Percentiles rank a stretch among this genome's conserved stretches.
Conservation (phyloP, 2,797 vertebrate species). For the Thunnus albacares region DNA sequence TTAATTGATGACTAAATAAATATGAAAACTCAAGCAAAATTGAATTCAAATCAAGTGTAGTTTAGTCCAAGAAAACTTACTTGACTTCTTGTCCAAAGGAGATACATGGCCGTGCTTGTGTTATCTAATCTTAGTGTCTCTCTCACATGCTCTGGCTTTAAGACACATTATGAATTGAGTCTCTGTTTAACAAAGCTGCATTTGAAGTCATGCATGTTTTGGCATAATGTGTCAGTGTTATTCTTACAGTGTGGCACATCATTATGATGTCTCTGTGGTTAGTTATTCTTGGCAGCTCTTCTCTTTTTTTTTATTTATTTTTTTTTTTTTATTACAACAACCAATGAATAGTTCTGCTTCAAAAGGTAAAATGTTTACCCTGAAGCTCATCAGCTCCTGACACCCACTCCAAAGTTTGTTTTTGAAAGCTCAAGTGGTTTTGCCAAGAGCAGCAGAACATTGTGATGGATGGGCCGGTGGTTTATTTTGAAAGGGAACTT, state of each 20-base stretch:
- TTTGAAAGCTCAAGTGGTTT: conserved; percentile 21
- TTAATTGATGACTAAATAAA: background rate
- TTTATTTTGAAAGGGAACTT: conserved; percentile 60
- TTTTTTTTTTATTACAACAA: background rate
- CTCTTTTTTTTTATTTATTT: background rate
- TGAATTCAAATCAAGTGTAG: background rate
- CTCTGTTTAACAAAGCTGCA: conserved; percentile 23
- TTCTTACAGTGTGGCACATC: conserved; percentile 26
- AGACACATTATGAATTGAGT: conserved; percentile 17
- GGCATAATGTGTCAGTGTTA: conserved; percentile 41
- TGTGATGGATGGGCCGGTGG: conserved; percentile 36
- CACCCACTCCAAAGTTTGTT: conserved; percentile 14
- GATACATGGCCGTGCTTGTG: conserved; percentile 25
- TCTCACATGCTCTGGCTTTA: conserved; percentile 21
- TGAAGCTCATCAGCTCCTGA: conserved; percentile 28
- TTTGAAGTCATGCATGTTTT: conserved; percentile 20
- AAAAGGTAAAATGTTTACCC: conserved; percentile 32
- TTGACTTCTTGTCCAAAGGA: background rate
- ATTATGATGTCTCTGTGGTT: conserved; percentile 21
- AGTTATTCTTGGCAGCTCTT: conserved; percentile 32
- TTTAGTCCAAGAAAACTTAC: background rate
- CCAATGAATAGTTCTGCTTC: conserved; percentile 6
- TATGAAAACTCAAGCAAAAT: background rate
- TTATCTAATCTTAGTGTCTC: background rate
- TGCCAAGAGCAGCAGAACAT: conserved; percentile 13